phyloP scores from a whole-genome alignment of 2,113 vertebrate genomes.

The Ailuropoda melanoleuca region DNA sequence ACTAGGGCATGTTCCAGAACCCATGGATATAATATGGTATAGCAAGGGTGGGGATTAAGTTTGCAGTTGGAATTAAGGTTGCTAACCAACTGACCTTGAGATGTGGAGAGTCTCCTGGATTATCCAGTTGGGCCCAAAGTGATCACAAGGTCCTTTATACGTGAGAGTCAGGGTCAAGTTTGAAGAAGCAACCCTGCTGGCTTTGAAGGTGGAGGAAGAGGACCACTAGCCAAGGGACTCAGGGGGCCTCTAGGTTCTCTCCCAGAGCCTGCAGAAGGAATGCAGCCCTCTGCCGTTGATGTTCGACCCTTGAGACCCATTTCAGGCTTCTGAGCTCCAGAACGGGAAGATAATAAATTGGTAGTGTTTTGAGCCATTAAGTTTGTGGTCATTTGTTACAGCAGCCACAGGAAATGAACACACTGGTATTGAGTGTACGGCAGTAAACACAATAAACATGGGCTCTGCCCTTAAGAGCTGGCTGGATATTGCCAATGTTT shows the following conservation, averaged over 20 bases:
- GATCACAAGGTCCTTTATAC: not conserved
- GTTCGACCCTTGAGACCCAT: not conserved
- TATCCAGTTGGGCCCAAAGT: not conserved
- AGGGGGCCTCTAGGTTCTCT: not conserved
- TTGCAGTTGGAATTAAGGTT: not conserved
- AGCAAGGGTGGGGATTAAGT: not conserved
- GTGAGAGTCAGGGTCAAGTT: not conserved
- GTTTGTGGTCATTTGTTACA: not conserved
- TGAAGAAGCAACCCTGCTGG: not conserved
- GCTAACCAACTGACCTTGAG: not conserved
- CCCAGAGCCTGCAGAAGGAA: not conserved
- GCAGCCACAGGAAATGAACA: not conserved
- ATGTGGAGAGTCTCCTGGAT: not conserved
- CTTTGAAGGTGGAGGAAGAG: not conserved
- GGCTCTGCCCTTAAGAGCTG: not conserved
- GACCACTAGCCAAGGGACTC: fast-evolving
- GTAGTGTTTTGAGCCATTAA: not conserved
- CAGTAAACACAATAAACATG: not conserved
- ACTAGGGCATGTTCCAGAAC: not conserved
- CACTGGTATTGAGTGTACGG: not conserved
- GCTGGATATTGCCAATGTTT: not conserved
- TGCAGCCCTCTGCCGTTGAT: not conserved
- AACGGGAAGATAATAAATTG: not conserved
- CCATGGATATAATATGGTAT: not conserved
- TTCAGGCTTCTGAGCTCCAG: not conserved